Evolutionary conservation across 2,797 vertebrate genomes (phyloP).

Genomic region (Linurgus olivaceus): DNA sequence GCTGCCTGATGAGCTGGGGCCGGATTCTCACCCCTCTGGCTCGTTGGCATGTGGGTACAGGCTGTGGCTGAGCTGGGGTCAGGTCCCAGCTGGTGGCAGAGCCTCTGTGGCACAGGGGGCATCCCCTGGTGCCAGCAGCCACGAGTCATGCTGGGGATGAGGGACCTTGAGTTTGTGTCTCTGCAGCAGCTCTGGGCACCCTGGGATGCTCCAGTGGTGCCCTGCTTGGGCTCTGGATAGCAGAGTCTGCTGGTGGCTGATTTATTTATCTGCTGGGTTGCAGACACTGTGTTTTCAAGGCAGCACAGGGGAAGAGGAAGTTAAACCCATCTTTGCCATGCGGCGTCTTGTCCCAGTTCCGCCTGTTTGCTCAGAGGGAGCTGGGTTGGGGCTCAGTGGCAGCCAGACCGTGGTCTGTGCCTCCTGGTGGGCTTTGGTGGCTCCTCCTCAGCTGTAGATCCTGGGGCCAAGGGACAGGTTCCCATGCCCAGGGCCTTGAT

Average conservation of each 20-base stretch:
- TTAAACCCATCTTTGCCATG: background rate
- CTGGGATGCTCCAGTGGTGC: background rate
- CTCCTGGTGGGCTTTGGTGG: background rate
- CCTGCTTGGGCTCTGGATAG: fast-evolving
- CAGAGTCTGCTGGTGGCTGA: fast-evolving
- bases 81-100: background rate
- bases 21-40: background rate
- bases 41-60: background rate
- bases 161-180: background rate
- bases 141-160: fast-evolving
- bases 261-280: background rate
- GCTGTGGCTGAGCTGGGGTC: background rate
- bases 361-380: background rate
- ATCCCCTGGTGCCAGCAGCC: background rate
- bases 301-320: background rate
- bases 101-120: background rate
- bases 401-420: fast-evolving
- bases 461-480: background rate
- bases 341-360: background rate
- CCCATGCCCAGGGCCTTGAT: background rate
- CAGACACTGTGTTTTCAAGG: background rate
- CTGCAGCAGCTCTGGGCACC: background rate
- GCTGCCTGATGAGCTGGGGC: background rate
- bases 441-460: background rate
- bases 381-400: background rate